Base-by-base conservation (phyloP, 2,888 invertebrate genomes). In the Cheilosia vernalis region DNA sequence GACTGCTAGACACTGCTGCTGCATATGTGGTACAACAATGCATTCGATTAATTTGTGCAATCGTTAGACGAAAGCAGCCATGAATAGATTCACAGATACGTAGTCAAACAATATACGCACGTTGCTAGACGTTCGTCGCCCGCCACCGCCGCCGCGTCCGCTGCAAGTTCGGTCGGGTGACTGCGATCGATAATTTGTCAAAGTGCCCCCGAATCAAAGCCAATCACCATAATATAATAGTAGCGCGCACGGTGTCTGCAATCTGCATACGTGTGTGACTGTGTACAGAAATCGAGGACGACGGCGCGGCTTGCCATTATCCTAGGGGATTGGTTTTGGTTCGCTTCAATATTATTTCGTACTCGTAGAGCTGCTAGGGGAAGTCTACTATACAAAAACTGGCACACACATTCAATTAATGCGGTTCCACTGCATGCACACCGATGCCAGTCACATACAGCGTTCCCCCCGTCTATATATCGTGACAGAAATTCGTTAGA, bases 31-130 rank as follows among this genome's bases (percentile, higher is more conserved):
- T 33, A 44, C 61, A 64, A 84, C 79, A 73, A 78, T 74, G 69
- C 83, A 79, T 84, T 76, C 84, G 80, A 84, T 84, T 84, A 84
- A 84, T 84, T 84, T 73, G 79, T 84, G 78, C 84, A 77, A 83
- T 83, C 56, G 83, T 83, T 78, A 67, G 78, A 83, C 61, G 17
- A 74, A 79, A 84, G 74, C 70, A 74, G 55, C 74, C 84, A 80
- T 76, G 79, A 76, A 70, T 84, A 84, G 44, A 77, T 70, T 40
- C 70, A 64, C n/a, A 73, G 63, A 42, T 63, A 55, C 53, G 19
- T 42, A 69, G 17, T 9, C 37, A 53, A 55, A 55, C n/a, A 24
- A 51, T 13, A 72, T 77, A 82, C 78, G 72, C 79, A 83, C 63
- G 63, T 73, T 56, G 67, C 78, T 56, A 78, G 78, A 73, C 78